Percentiles rank a stretch among this genome's conserved stretches.
These are phyloP conservation scores for Heliocidaris tuberculata DNA, from an alignment of 35 echinoderm and acorn worm species.

Conservation along the genomic window DNA sequence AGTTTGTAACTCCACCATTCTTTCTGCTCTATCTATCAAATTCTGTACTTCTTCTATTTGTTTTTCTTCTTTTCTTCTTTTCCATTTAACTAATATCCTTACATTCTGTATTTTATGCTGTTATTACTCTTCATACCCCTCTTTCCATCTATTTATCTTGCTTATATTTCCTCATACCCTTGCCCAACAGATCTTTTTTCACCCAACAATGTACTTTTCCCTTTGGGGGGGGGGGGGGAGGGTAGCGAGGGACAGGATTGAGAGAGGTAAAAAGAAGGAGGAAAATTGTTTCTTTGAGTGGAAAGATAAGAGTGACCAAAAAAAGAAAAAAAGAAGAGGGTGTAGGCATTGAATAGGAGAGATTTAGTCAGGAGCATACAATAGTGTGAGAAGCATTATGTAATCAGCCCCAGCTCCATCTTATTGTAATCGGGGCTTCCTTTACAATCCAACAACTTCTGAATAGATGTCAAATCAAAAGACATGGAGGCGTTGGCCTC, in stretches of 20 bases:
- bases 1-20: not conserved
- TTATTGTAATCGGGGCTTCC: not conserved
- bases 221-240: no score
- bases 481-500: constrained; percentile 9
- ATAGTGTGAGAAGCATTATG: constrained; percentile 16
- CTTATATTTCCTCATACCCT: not conserved
- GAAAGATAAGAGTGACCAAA: not conserved
- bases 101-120: no score
- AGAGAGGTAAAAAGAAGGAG: not conserved
- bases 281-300: not conserved
- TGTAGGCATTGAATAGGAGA: constrained; percentile 33
- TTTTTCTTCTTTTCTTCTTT: not conserved
- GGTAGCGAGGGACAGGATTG: no score
- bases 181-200: not conserved
- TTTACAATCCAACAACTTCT: not conserved
- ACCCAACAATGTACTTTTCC: constrained; percentile 28
- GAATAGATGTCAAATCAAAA: constrained; percentile 25
- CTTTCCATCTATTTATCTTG: no score
- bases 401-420: constrained; percentile 20
- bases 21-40: no score
- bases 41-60: not conserved
- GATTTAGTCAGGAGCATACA: constrained; percentile 36
- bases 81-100: not conserved
- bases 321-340: constrained; percentile 4
- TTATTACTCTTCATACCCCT: not conserved